Conservation (phyloP, 2,888 invertebrate species). For the Habrosyne pyritoides region DNA sequence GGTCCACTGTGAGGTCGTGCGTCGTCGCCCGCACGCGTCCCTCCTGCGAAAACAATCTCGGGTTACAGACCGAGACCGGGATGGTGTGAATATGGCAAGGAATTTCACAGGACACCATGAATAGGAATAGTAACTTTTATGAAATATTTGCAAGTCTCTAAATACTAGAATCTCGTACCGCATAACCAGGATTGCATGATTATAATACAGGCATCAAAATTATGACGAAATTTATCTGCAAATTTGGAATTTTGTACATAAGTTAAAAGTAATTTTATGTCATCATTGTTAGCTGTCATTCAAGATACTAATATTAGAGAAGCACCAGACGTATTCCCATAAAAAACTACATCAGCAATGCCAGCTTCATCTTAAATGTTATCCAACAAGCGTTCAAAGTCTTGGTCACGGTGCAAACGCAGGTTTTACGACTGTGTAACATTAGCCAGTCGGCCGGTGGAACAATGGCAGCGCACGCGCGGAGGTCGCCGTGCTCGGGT, state of each 20-base stretch:
- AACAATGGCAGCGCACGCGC: conserved; percentile 71
- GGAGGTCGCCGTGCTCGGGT: conserved; percentile 64
- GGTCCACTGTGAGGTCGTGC: conserved; percentile 74
- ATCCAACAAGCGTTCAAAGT: conserved; percentile 14
- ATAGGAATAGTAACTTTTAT: too few relatives aligned
- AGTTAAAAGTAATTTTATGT: too few relatives aligned
- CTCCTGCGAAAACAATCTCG: conserved; percentile 71
- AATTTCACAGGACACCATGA: background rate
- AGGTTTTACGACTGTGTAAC: conserved; percentile 59
- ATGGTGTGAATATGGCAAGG: conserved; percentile 14
- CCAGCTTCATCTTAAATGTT: conserved; percentile 21
- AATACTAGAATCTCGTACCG: background rate
- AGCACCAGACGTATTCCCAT: too few relatives aligned
- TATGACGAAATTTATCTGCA: too few relatives aligned
- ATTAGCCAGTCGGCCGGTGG: conserved; percentile 48
- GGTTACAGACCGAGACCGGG: conserved; percentile 53
- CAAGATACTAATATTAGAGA: too few relatives aligned
- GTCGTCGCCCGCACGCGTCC: conserved; percentile 63
- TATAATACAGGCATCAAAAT: too few relatives aligned
- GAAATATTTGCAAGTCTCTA: too few relatives aligned
- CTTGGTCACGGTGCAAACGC: conserved; percentile 38
- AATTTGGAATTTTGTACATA: too few relatives aligned
- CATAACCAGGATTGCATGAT: too few relatives aligned
- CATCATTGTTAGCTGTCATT: too few relatives aligned
- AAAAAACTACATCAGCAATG: too few relatives aligned